Percentiles rank a stretch among this genome's conserved stretches.
Conservation (phyloP, 2,113 vertebrate genomes). For the Daubentonia madagascariensis region DNA sequence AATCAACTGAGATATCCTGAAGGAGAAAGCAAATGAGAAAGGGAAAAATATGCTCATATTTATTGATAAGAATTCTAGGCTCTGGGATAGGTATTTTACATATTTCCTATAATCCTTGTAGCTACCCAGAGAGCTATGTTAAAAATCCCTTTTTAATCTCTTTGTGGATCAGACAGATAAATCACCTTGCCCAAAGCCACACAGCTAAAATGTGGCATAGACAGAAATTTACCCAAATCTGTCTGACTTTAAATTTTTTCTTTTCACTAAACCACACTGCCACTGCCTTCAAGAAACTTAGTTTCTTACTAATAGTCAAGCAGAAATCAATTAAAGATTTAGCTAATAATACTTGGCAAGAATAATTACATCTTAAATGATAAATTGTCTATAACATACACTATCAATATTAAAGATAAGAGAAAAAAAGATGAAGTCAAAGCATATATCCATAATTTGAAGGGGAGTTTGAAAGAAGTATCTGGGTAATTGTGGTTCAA, state of each 20-base stretch:
- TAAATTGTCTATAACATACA: not conserved
- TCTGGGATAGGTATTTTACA: not conserved
- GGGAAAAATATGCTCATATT: not conserved
- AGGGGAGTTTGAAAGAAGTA: not conserved
- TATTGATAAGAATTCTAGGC: conserved; percentile 6
- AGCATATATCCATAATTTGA: not conserved
- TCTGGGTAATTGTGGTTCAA: not conserved
- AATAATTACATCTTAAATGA: not conserved
- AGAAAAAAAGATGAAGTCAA: not conserved
- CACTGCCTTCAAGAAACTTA: not conserved
- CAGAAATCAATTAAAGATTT: conserved; percentile 19
- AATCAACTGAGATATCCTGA: not conserved
- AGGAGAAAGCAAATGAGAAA: conserved; percentile 11
- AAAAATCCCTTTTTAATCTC: conserved; percentile 42
- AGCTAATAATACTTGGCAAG: not conserved
- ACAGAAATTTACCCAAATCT: not conserved
- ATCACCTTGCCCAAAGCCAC: conserved; percentile 50
- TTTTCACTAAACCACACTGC: not conserved
- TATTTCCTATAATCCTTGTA: not conserved
- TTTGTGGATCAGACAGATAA: conserved; percentile 53
- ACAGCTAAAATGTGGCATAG: conserved; percentile 31
- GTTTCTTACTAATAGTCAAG: not conserved
- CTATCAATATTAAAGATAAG: not conserved
- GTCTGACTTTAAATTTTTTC: not conserved
- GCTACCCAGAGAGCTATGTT: not conserved